A percentile compares a stretch with the other conserved stretches of the same genome.
These are phyloP conservation scores for Branchinecta lynchi DNA, from an alignment of 1,140 invertebrate species.

Conservation along the genomic window DNA sequence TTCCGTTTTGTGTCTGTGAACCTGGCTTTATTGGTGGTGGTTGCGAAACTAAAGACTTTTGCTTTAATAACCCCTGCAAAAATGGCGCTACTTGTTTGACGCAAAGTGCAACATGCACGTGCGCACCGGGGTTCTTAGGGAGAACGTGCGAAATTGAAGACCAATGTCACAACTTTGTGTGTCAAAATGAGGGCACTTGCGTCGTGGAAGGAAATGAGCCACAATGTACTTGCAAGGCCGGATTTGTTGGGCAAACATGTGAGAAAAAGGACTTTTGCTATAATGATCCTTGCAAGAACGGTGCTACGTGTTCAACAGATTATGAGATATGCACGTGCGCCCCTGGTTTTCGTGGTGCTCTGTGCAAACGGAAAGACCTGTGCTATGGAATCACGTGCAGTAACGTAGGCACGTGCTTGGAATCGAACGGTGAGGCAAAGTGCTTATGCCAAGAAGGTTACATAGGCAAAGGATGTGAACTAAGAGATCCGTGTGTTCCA, in stretches of 20 bases:
- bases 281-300: constrained; percentile 30
- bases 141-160: constrained; percentile 53
- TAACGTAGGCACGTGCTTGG: constrained; percentile 32
- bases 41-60: neutral
- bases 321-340: constrained; percentile 31
- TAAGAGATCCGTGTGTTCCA: neutral
- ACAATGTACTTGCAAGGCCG: constrained; percentile 24
- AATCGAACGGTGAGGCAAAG: constrained; percentile 30
- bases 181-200: constrained; percentile 29
- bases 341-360: constrained; percentile 29
- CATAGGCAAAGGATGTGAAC: neutral
- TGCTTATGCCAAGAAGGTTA: constrained; percentile 33
- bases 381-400: neutral
- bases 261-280: constrained; percentile 26
- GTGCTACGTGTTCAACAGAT: constrained; percentile 31
- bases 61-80: neutral
- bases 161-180: constrained; percentile 28
- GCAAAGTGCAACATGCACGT: constrained; percentile 37
- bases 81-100: neutral
- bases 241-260: constrained; percentile 25
- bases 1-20: neutral
- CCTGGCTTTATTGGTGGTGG: neutral
- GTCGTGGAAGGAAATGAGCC: constrained; percentile 26
- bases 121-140: constrained; percentile 54
- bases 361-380: constrained; percentile 28